Base-by-base conservation (phyloP, 2,888 invertebrate species). In the Drosophila neutralis region DNA sequence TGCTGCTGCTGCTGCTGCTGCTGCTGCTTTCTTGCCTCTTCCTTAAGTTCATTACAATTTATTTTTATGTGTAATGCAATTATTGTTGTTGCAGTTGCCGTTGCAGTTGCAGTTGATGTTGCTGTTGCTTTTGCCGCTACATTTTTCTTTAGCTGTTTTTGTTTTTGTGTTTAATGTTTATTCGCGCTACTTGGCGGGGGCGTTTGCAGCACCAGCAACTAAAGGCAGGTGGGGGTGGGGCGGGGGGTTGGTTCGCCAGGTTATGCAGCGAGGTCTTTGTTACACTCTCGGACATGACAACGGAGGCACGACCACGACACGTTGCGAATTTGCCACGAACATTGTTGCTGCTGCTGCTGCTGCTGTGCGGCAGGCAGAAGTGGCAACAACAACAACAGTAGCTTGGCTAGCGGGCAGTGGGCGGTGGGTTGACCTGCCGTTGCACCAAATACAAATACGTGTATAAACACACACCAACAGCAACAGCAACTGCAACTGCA, bases 31-130 rank as follows among this genome's bases (percentile, higher is more conserved):
- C 70, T 77, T 64, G 73, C 71, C 75, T 78, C 76, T 78, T 81
- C 86, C 83, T 77, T 80, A 76, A 78, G 80, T 87, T 87, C 88
- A 87, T 87, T 87, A 86, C 87, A 86, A 87, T 87, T 87, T 87
- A 87, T 86, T 87, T 87, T 87, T 87, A 87, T 87, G 86, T 87
- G 88, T 87, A 86, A 88, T 87, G 87, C 88, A 84, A 83, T 88
- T 87, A 84, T 86, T 86, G 87, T 83, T 79, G 82, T 80, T 78
- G 76, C 70, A 65, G 83, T 68, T 79, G 76, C 61, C 35, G 68
- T 54, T 70, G 72, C 49, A 40, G 69, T 48, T 71, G 64, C 53
- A 57, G 64, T 54, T 75, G 65, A 54, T 10, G 24, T 54, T 54
- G 53, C 18, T 56, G 57, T 57, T 40, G 57, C 57, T 29, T 66